Percentiles rank a stretch among this genome's conserved stretches.
phyloP scores from a whole-genome alignment of 1,140 invertebrate genomes.

The Drosophila sechellia region DNA sequence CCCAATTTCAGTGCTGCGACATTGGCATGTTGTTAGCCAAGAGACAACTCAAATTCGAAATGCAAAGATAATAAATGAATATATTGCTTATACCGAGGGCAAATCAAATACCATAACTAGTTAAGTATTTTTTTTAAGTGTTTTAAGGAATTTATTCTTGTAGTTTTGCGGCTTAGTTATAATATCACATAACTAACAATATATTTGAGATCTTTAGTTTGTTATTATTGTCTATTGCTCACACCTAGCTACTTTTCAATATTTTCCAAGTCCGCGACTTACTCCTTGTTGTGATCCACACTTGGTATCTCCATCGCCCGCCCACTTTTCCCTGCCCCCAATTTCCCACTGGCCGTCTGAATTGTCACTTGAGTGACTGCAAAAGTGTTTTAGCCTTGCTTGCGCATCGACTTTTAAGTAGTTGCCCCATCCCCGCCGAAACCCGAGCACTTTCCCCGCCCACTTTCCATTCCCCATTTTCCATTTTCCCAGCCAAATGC shows the following conservation, averaged over 20 bases:
- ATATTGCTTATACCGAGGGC: too few relatives aligned
- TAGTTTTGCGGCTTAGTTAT: too few relatives aligned
- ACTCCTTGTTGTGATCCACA: slow-evolving; percentile 2
- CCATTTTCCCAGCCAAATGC: slow-evolving; percentile 14
- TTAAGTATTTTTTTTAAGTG: too few relatives aligned
- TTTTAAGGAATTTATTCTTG: too few relatives aligned
- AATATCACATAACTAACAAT: too few relatives aligned
- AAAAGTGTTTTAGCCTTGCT: slow-evolving; percentile 77
- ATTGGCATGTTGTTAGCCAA: not conserved
- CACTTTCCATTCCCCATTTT: not conserved
- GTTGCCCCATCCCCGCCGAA: slow-evolving; percentile 35
- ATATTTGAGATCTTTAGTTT: too few relatives aligned
- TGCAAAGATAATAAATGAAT: not conserved
- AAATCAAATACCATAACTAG: too few relatives aligned
- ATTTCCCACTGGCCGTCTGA: slow-evolving; percentile 30
- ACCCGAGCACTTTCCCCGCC: not conserved
- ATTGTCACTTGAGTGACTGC: slow-evolving; percentile 75
- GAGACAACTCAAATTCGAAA: not conserved
- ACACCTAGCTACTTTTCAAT: not conserved
- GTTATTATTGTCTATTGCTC: too few relatives aligned
- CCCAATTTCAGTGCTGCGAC: slow-evolving; percentile 4
- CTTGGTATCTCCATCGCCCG: slow-evolving; percentile 2
- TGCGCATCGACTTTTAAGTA: slow-evolving; percentile 78
- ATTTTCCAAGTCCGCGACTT: too few relatives aligned
- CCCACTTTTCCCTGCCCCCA: slow-evolving; percentile 3